Percentiles rank a stretch among this genome's conserved stretches.
Conservation (phyloP, 2,888 invertebrate genomes). For the Sinopyrophorus schimmeli region DNA sequence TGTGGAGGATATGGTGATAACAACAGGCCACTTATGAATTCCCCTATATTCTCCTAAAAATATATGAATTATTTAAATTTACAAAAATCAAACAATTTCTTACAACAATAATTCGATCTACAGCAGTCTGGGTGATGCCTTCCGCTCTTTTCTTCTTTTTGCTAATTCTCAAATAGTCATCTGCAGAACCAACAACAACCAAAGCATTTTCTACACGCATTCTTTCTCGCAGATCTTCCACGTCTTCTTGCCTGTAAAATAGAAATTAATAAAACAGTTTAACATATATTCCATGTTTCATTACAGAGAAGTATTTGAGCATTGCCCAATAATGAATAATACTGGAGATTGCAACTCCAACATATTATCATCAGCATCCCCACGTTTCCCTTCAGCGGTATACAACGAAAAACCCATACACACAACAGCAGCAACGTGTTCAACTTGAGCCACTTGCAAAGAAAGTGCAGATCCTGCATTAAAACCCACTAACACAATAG, state of each 20-base stretch:
- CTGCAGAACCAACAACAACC: conserved; percentile 78
- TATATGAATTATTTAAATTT: conserved; percentile 4
- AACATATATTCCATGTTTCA: conserved; percentile 34
- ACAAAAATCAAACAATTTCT: no score
- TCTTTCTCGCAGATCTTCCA: conserved; percentile 75
- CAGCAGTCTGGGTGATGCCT: conserved; percentile 77
- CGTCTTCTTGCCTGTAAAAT: conserved; percentile 67
- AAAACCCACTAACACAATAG: conserved; percentile 77
- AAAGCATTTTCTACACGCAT: conserved; percentile 77
- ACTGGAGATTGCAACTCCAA: conserved; percentile 73
- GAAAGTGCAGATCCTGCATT: conserved; percentile 77
- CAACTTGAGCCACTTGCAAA: conserved; percentile 72
- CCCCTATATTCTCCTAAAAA: conserved; percentile 65
- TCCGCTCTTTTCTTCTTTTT: conserved; percentile 72
- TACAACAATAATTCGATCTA: conserved; percentile 75
- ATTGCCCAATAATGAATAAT: conserved; percentile 79
- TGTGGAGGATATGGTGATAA: conserved; percentile 63
- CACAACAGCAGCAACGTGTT: conserved; percentile 72
- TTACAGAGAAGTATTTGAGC: conserved; percentile 64
- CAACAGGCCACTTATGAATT: conserved; percentile 65
- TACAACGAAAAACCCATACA: conserved; percentile 78
- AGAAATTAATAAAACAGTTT: conserved; percentile 26
- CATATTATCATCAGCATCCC: conserved; percentile 75
- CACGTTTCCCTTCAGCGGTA: conserved; percentile 71
- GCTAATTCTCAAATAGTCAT: conserved; percentile 72